Conservation (phyloP, 2,113 vertebrate species). For the Prochilodus magdalenae region DNA sequence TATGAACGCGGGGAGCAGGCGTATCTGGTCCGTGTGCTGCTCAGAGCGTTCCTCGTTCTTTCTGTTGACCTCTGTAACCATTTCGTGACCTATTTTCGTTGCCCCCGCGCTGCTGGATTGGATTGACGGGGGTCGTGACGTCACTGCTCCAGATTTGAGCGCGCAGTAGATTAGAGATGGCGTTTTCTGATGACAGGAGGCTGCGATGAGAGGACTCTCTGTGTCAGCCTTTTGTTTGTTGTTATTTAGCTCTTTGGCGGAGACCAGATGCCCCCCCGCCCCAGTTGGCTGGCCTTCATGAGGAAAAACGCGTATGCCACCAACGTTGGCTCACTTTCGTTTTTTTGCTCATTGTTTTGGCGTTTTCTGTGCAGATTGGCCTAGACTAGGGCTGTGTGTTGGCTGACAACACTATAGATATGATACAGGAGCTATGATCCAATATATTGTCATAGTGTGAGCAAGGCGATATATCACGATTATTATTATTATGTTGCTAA, state of each 20-base stretch:
- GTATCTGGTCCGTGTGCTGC: no score
- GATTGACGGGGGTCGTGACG: background rate
- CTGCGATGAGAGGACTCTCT: background rate
- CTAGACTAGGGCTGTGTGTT: no score
- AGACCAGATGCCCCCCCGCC: background rate
- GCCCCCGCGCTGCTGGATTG: background rate
- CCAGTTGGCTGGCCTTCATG: no score
- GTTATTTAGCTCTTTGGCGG: background rate
- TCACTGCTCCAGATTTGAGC: constrained; percentile 47
- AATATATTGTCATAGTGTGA: no score
- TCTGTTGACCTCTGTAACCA: constrained; percentile 40
- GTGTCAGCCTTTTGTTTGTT: background rate
- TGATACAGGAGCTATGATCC: no score
- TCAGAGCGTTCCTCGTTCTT: background rate
- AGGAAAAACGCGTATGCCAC: no score
- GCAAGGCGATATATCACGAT: no score
- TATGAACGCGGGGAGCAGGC: background rate
- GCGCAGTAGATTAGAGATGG: constrained; percentile 24
- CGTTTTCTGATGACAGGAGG: constrained; percentile 4
- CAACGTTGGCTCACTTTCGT: no score
- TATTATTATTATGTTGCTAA: no score
- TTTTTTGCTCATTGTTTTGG: no score
- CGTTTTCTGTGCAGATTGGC: no score
- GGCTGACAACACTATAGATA: no score
- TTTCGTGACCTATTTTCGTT: constrained; percentile 45